Percentiles rank a stretch among this genome's conserved stretches.
phyloP scores from a whole-genome alignment of 2,797 vertebrate species.

The Ctenopoma multispine region DNA sequence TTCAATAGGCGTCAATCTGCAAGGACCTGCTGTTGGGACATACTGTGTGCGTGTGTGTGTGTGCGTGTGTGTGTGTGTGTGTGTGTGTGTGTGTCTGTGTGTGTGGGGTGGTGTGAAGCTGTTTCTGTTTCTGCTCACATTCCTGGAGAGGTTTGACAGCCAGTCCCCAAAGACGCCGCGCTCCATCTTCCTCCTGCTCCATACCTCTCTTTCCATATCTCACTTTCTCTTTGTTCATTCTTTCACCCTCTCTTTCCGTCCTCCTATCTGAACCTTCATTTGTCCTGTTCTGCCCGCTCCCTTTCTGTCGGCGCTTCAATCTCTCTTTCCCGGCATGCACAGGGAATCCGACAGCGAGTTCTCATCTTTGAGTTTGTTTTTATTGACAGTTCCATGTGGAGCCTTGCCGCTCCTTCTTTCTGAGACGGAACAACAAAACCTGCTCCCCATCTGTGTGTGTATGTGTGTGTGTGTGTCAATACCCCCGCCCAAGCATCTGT shows the following conservation, averaged over 20 bases:
- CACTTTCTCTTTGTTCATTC: constrained; percentile 32
- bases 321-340: constrained; percentile 70
- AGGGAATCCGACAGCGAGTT: constrained; percentile 57
- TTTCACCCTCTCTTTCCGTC: constrained; percentile 30
- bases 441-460: constrained; percentile 46
- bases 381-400: constrained; percentile 72
- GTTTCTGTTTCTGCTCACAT: constrained; percentile 83
- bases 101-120: constrained; percentile 61
- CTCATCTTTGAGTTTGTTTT: constrained; percentile 65
- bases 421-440: constrained; percentile 68
- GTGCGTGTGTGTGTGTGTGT: too few relatives aligned
- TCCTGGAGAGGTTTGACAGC: constrained; percentile 88
- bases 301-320: constrained; percentile 48
- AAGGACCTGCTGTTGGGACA: constrained; percentile 49
- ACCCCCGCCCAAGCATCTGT: neutral
- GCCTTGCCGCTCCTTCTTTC: constrained; percentile 59
- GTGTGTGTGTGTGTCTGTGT: neutral
- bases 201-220: constrained; percentile 35
- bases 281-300: constrained; percentile 25
- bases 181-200: constrained; percentile 20
- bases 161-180: constrained; percentile 80
- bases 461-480: neutral
- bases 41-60: constrained; percentile 24
- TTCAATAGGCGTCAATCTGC: constrained; percentile 65
- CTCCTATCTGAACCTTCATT: constrained; percentile 38